Evolutionary conservation across 2,888 invertebrate species (phyloP), one percentile per base, ranked within the genome.

Genomic region (Diadegma fenestrale): DNA sequence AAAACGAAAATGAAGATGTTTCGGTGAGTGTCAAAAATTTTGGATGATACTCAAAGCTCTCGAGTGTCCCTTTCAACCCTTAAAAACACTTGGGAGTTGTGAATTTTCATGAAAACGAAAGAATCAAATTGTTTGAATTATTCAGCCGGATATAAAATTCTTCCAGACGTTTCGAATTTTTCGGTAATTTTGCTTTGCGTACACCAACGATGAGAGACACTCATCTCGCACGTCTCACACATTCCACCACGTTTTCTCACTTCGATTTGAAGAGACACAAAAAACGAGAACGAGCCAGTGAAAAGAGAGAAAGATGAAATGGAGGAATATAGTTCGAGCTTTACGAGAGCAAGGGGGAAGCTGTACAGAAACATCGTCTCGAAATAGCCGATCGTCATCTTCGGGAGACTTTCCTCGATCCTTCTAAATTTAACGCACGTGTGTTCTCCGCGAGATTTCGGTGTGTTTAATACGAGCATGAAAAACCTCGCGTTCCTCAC

Each of bases 381-480:
- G 88, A 91, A 91, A 91, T 91, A 91, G 90, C 90, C 69, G 87
- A 90, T 89, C 89, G 89, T 88, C 90, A 88, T 88, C 87, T 87
- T 87, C 84, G 82, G 76, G 82, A 86, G 85, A 89, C 88, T 89
- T 88, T 89, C 86, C 89, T 88, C 87, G 83, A 88, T 89, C 87
- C 82, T 78, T 85, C 88, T 89, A 88, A 89, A 88, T 88, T 88
- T 89, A 89, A 81, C 68, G 41, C 48, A 41, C 73, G 73, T 63
- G 75, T 80, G 71, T 66, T 82, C 75, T 48, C 72, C 17, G 51
- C 51, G 75, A 72, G 69, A 26, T 73, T 51, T 77, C 63, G 48
- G 73, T 79, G 79, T 82, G 69, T 79, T 73, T 77, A 73, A 85
- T 79, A 78, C 79, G 71, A 82, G 79, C 81, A 87, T 80, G 85